A percentile compares a stretch with the other conserved stretches of the same genome.
Evolutionary conservation across 2,888 invertebrate species (phyloP).

Genomic region (Tenthredo notha): DNA sequence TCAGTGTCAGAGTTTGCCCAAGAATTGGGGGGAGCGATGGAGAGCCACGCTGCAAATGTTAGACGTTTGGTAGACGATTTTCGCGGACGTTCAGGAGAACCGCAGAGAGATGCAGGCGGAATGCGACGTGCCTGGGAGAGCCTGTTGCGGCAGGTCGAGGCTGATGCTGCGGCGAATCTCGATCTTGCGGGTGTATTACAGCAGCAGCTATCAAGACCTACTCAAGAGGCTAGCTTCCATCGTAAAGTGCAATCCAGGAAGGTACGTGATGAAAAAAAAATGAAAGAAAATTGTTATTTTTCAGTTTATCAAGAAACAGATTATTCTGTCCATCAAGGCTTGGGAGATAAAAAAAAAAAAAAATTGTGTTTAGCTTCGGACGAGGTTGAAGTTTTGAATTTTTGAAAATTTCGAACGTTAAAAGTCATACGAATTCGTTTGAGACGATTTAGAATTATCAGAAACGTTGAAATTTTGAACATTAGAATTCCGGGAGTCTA

Average conservation of each 20-base stretch:
- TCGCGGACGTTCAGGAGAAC: slow-evolving; percentile 91
- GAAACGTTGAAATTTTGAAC: too few relatives aligned
- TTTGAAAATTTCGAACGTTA: too few relatives aligned
- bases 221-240: slow-evolving; percentile 92
- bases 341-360: too few relatives aligned
- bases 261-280: slow-evolving; percentile 70
- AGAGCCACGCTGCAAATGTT: slow-evolving; percentile 92
- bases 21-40: slow-evolving; percentile 93
- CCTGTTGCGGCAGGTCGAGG: slow-evolving; percentile 93
- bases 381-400: too few relatives aligned
- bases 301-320: neutral
- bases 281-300: neutral
- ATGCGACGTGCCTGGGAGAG: slow-evolving; percentile 95
- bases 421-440: too few relatives aligned
- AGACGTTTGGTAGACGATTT: slow-evolving; percentile 92
- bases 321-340: too few relatives aligned
- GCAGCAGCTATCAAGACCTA: slow-evolving; percentile 87
- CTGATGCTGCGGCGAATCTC: slow-evolving; percentile 91
- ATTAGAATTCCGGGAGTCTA: too few relatives aligned
- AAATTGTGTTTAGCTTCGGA: too few relatives aligned
- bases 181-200: slow-evolving; percentile 89
- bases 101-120: slow-evolving; percentile 91
- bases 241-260: slow-evolving; percentile 95
- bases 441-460: too few relatives aligned
- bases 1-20: slow-evolving; percentile 95